These are phyloP conservation scores for Conops quadrifasciatus DNA, from an alignment of 2,888 invertebrate genomes.

Conservation along the genomic window DNA sequence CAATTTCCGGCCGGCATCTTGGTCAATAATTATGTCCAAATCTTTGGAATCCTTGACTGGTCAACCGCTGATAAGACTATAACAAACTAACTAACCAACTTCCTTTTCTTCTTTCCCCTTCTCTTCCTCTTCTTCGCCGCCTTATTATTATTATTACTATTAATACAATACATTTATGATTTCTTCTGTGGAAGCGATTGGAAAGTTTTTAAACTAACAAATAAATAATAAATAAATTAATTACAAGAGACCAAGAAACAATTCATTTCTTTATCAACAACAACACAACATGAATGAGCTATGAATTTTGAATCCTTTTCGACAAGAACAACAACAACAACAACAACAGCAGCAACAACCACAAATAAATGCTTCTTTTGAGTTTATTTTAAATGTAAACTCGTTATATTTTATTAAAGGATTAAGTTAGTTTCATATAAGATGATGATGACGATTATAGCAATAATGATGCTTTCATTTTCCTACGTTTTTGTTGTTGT, in stretches of 20 bases:
- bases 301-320: slow-evolving; percentile 20
- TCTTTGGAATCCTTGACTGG: slow-evolving; percentile 15
- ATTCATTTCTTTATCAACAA: slow-evolving; percentile 4
- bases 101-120: not conserved
- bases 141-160: slow-evolving; percentile 15
- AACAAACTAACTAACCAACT: too few relatives aligned
- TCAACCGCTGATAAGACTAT: slow-evolving; percentile 29
- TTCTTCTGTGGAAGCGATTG: slow-evolving; percentile 12
- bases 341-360: not conserved
- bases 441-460: slow-evolving; percentile 4
- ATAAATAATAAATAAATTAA: slow-evolving; percentile 34
- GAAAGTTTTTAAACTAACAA: not conserved
- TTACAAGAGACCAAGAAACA: slow-evolving; percentile 21
- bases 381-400: slow-evolving; percentile 4
- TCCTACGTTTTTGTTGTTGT: not conserved
- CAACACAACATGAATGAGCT: not conserved
- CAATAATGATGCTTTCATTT: not conserved
- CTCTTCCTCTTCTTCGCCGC: not conserved
- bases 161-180: slow-evolving; percentile 28
- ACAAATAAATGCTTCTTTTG: too few relatives aligned
- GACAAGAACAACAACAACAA: not conserved
- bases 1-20: slow-evolving; percentile 22
- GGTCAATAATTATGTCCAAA: not conserved
- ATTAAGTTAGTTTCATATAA: slow-evolving; percentile 31
- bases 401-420: slow-evolving; percentile 29